These are phyloP conservation scores for Ecliptopera silaceata DNA, from an alignment of 2,888 invertebrate genomes.

Conservation along the genomic window DNA sequence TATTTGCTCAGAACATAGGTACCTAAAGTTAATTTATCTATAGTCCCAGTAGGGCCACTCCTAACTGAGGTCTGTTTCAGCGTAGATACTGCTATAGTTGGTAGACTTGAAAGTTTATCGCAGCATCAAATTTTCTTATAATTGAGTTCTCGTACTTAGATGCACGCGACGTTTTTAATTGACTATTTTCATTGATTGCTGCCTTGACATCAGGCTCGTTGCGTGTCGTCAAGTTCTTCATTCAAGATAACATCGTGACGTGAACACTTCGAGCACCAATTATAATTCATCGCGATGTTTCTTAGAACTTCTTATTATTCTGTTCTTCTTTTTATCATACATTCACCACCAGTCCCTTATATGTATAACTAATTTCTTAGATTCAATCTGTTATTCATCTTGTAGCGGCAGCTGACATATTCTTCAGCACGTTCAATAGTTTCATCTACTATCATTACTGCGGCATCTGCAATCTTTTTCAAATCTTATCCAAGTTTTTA, in stretches of 20 bases:
- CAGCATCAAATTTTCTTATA: slow-evolving; percentile 41
- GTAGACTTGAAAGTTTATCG: slow-evolving; percentile 32
- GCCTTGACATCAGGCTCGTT: slow-evolving; percentile 54
- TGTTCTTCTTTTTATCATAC: slow-evolving; percentile 1
- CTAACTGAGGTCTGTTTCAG: neutral
- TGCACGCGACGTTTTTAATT: slow-evolving; percentile 50
- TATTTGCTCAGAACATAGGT: too few relatives aligned
- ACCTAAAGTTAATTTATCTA: too few relatives aligned
- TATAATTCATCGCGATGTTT: slow-evolving; percentile 11
- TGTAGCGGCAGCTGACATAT: slow-evolving; percentile 41
- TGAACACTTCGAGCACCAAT: slow-evolving; percentile 13
- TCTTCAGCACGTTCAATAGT: slow-evolving; percentile 40
- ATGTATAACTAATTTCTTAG: slow-evolving; percentile 38
- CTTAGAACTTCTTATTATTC: neutral
- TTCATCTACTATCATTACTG: slow-evolving; percentile 47
- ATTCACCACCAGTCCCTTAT: slow-evolving; percentile 17
- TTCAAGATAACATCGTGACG: slow-evolving; percentile 9
- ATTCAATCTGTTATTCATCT: slow-evolving; percentile 18
- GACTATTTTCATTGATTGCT: slow-evolving; percentile 61
- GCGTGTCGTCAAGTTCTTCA: slow-evolving; percentile 41
- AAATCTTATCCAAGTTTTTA: slow-evolving; percentile 45
- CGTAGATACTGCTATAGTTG: slow-evolving; percentile 5
- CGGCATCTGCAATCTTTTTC: slow-evolving; percentile 47
- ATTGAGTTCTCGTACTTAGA: slow-evolving; percentile 31
- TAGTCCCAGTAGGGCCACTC: neutral